These are phyloP conservation scores for Apis cerana DNA, from an alignment of 1,140 invertebrate genomes.

Conservation along the genomic window DNA sequence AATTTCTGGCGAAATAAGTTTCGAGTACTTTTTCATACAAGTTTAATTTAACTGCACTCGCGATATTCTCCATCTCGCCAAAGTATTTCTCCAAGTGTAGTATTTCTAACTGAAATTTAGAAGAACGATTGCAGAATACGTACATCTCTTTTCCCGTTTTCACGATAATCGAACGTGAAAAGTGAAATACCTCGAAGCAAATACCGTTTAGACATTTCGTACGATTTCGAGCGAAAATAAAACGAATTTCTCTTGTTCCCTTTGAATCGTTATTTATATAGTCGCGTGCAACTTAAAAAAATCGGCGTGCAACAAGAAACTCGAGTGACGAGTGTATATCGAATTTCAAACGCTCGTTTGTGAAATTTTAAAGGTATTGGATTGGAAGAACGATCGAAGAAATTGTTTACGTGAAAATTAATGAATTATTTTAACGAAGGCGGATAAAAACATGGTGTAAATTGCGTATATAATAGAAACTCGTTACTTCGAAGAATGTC, in stretches of 20 bases:
- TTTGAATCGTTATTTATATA: background rate
- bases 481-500: too few relatives aligned
- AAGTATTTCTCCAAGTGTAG: background rate
- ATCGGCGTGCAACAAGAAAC: background rate
- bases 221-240: background rate
- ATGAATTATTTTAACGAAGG: too few relatives aligned
- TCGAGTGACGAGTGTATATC: too few relatives aligned
- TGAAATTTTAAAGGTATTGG: too few relatives aligned
- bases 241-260: background rate
- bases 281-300: background rate
- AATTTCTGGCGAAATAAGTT: background rate
- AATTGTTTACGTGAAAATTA: too few relatives aligned
- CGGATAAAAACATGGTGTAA: too few relatives aligned
- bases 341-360: too few relatives aligned
- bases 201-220: background rate
- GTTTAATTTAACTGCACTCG: background rate
- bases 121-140: background rate
- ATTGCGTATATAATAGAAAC: too few relatives aligned
- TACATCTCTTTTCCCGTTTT: too few relatives aligned
- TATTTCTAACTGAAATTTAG: background rate
- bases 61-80: background rate
- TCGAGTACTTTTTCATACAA: background rate
- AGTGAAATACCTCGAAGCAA: background rate
- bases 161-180: background rate
- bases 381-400: too few relatives aligned